These are phyloP conservation scores for Fratercula arctica DNA, from an alignment of 2,797 vertebrate species.

Conservation along the genomic window DNA sequence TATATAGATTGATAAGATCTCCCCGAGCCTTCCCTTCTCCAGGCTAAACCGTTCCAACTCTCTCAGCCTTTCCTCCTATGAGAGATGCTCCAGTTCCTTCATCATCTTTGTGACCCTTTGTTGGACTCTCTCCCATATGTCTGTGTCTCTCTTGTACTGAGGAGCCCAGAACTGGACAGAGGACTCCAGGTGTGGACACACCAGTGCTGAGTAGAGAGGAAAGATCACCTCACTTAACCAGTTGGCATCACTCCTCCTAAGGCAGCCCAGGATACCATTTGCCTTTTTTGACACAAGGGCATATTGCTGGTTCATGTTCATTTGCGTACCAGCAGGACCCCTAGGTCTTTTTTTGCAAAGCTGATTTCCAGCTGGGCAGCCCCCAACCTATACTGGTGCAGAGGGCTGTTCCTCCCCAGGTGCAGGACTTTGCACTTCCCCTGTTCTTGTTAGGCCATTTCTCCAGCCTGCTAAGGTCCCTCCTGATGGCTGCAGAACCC, in stretches of 20 bases:
- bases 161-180: neutral
- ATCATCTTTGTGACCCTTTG: neutral
- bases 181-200: neutral
- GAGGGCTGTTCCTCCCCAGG: neutral
- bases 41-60: neutral
- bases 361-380: neutral
- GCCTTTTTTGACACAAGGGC: neutral
- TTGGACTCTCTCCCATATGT: neutral
- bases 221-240: neutral
- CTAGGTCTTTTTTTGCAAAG: neutral
- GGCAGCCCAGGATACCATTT: neutral
- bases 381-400: neutral
- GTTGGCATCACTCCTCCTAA: neutral
- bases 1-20: neutral
- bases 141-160: neutral
- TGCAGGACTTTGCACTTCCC: neutral
- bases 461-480: neutral
- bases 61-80: neutral
- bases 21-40: neutral
- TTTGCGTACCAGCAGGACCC: neutral
- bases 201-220: neutral
- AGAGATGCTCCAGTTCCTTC: neutral
- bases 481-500: neutral
- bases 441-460: neutral
- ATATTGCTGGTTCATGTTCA: neutral